Evolutionary conservation across 30 jellyfish, hydroid and myxozoan genomes (phyloP).

Genomic region (Chrysaora quinquecirrha): DNA sequence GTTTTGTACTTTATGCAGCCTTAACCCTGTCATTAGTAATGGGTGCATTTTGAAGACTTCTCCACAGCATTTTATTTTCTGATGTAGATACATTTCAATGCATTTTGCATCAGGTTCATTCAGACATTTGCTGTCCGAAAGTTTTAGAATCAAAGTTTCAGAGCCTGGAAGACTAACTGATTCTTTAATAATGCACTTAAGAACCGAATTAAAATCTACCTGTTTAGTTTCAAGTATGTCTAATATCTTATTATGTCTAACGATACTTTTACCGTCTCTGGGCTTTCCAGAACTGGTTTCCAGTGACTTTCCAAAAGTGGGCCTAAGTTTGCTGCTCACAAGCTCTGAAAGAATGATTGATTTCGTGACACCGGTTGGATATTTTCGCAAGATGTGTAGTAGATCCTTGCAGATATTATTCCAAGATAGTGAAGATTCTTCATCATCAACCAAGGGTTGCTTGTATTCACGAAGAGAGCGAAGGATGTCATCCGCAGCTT

Average conservation of each 20-base stretch:
- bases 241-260: not conserved
- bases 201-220: constrained; percentile 3
- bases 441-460: not conserved
- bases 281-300: not conserved
- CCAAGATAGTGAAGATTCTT: not conserved
- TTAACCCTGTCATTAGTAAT: constrained; percentile 41
- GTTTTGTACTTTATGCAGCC: constrained; percentile 38
- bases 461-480: not conserved
- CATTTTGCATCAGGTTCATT: not conserved
- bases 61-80: constrained; percentile 35
- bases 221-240: constrained; percentile 50
- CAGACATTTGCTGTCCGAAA: not conserved
- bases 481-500: not conserved
- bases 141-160: constrained; percentile 19
- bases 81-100: constrained; percentile 63
- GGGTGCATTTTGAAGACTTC: constrained; percentile 12
- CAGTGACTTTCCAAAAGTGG: not conserved
- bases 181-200: not conserved
- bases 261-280: not conserved
- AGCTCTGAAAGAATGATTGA: not conserved
- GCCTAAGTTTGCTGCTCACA: not conserved
- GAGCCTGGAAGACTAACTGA: not conserved
- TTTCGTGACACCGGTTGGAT: constrained; percentile 8
- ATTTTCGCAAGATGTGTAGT: not conserved
- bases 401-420: not conserved